Base-by-base conservation (phyloP, 2,888 invertebrate genomes). In the Sipha maydis region DNA sequence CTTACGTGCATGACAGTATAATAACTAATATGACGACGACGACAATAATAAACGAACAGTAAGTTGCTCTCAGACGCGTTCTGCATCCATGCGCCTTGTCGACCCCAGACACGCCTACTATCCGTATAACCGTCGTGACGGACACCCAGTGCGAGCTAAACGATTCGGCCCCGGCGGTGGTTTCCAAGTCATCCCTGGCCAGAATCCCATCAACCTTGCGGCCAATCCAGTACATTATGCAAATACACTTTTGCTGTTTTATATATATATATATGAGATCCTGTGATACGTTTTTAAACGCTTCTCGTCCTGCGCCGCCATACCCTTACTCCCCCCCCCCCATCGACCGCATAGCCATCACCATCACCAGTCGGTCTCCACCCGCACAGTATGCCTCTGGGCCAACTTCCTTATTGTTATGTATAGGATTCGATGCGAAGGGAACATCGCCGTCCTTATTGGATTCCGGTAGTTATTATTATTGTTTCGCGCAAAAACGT, bases 211-310 rank as follows among this genome's bases (percentile, higher is more conserved):
- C 78, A 86, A 86, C 41, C 61, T 75, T 67, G 75, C 75, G 88
- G 85, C 85, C 85, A 54, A 85, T 85, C 73, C 88, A 31, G 48
- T 61, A 41, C 31, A 82, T 88, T 88, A 88, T 88, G 88, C 82
- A 88, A 88, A 88, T 88, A 56, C 78, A 19, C 41, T 69, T 54
- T 85, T 19, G n/a, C 54, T 25, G 71, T 71, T 31, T n/a, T 61
- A 54, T 17, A 61, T n/a, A 61, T 41, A 38, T 61, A 61, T 56
- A 38, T 38, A 38, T 54, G 9, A 31, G 56, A 56, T 4, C 48
- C 9, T 28, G 83, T 75, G 88, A 88, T 88, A 80, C 88, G 88
- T 82, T 88, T 88, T 88, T 88, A 88, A 88, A 88, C 88, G 88
- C 34, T 73, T 41, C 1, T 25, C n/a, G n/a, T n/a, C 41, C 38